phyloP scores from a whole-genome alignment of 2,797 vertebrate species.

The Alosa sapidissima region DNA sequence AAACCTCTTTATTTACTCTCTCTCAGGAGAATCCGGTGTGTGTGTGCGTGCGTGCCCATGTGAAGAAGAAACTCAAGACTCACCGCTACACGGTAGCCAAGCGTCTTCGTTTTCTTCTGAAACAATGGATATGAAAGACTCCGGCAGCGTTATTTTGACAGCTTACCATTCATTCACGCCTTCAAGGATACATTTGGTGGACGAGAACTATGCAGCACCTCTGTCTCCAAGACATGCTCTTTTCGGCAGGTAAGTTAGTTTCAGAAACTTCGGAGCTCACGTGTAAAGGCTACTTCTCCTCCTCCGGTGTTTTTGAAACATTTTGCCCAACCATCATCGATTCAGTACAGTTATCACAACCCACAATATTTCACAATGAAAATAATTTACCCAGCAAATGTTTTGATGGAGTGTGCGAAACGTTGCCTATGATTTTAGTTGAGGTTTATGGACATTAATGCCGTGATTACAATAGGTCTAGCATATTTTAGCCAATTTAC shows the following conservation, averaged over 20 bases:
- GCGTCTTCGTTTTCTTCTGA: conserved; percentile 5
- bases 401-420: not conserved
- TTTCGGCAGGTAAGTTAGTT: conserved; percentile 70
- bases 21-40: not conserved
- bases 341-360: not conserved
- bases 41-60: not conserved
- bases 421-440: too few species aligned
- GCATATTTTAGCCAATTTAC: too few species aligned
- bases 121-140: conserved; percentile 70
- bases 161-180: conserved; percentile 81
- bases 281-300: not conserved
- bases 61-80: conserved; percentile 22
- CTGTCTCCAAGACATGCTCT: conserved; percentile 63
- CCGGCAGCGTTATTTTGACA: conserved; percentile 83
- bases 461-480: too few species aligned
- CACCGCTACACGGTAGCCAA: conserved; percentile 15
- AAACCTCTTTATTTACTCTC: conserved; percentile 46
- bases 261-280: not conserved
- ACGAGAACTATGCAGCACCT: conserved; percentile 70
- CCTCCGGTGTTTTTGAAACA: not conserved
- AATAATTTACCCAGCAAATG: not conserved
- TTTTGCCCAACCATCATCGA: not conserved
- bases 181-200: conserved; percentile 64
- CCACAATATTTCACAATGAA: not conserved
- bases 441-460: too few species aligned